Conservation (phyloP, 2,888 invertebrate genomes). For the Tuta absoluta region DNA sequence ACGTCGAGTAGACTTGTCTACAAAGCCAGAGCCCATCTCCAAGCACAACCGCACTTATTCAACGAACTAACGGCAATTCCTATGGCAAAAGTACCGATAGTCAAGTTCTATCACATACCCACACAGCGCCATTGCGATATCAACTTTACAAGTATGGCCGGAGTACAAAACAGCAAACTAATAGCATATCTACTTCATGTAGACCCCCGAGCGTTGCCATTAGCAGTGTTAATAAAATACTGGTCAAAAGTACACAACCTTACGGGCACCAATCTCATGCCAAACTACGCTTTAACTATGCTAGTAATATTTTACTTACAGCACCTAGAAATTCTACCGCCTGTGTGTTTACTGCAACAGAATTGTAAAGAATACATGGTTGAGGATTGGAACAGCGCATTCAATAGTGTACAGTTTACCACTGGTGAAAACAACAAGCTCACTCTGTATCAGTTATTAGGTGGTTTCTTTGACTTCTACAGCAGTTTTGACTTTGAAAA, state of each 20-base stretch:
- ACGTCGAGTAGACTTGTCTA: slow-evolving; percentile 39
- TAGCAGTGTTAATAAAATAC: slow-evolving; percentile 84
- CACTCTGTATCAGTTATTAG: slow-evolving; percentile 43
- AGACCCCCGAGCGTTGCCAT: slow-evolving; percentile 77
- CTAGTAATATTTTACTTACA: slow-evolving; percentile 86
- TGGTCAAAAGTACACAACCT: slow-evolving; percentile 84
- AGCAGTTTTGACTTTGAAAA: slow-evolving; percentile 41
- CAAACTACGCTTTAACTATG: slow-evolving; percentile 84
- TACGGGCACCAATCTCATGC: slow-evolving; percentile 64
- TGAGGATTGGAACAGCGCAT: slow-evolving; percentile 80
- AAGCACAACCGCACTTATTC: slow-evolving; percentile 61
- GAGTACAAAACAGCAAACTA: slow-evolving; percentile 85
- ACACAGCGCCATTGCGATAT: slow-evolving; percentile 85
- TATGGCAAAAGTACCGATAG: slow-evolving; percentile 87
- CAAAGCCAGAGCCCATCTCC: slow-evolving; percentile 61
- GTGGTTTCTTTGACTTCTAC: slow-evolving; percentile 51
- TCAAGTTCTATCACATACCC: slow-evolving; percentile 84
- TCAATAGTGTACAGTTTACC: slow-evolving; percentile 46
- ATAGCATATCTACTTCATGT: slow-evolving; percentile 76
- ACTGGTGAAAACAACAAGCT: slow-evolving; percentile 27
- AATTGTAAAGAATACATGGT: slow-evolving; percentile 43
- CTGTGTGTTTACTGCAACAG: slow-evolving; percentile 68
- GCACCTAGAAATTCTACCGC: slow-evolving; percentile 76
- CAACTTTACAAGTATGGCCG: slow-evolving; percentile 84
- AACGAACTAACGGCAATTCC: slow-evolving; percentile 82